Evolutionary conservation across 1,140 invertebrate species (phyloP).

Genomic region (Aphaenogaster ashmeadi): DNA sequence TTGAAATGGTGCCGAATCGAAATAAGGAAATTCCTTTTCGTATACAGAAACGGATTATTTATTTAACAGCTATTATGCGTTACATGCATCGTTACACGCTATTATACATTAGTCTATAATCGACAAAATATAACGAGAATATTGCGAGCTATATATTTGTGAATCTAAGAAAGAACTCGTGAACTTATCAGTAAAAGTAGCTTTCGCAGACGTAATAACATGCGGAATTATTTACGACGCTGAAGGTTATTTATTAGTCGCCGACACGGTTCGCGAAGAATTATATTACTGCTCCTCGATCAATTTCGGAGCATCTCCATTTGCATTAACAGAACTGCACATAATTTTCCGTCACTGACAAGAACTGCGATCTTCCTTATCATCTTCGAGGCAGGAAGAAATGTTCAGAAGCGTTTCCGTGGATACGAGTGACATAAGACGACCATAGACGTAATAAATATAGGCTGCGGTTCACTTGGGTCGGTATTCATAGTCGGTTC

Average conservation of each 20-base stretch:
- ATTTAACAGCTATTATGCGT: constrained; percentile 27
- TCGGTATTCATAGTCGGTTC: no score
- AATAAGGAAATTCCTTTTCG: background rate
- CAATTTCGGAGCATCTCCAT: background rate
- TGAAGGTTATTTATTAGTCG: constrained; percentile 27
- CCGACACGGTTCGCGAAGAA: constrained; percentile 3
- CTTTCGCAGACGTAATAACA: constrained; percentile 44
- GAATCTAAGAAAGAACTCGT: constrained; percentile 8
- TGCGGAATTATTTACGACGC: constrained; percentile 54
- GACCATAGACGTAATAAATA: no score
- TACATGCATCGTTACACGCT: constrained; percentile 27
- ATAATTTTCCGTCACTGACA: background rate
- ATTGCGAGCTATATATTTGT: constrained; percentile 20
- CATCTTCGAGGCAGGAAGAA: background rate
- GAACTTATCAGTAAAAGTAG: constrained; percentile 8
- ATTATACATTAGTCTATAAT: constrained; percentile 9
- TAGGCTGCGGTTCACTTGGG: no score
- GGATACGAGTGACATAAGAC: no score
- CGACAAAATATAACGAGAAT: constrained; percentile 7
- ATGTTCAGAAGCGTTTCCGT: no score
- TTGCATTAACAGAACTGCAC: background rate
- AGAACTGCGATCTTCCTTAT: background rate
- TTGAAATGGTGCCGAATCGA: constrained; percentile 32
- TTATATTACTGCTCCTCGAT: background rate
- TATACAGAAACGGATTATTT: constrained; percentile 23